Evolutionary conservation across 2,113 vertebrate genomes (phyloP), one percentile per base, ranked within the genome.

Genomic region (Pipa parva): DNA sequence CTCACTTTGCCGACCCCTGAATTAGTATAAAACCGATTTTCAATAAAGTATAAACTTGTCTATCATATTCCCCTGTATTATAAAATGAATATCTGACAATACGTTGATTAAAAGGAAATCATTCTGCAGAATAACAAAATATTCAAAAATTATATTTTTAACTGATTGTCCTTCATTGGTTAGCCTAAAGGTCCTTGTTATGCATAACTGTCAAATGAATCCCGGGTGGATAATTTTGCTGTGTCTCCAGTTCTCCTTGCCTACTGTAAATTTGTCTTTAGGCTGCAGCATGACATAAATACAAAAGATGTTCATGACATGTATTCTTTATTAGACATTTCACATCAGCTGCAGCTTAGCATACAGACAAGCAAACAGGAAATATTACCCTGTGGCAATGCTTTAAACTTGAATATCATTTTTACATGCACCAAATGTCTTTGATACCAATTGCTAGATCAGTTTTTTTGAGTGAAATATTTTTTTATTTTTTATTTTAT

Each of bases 141-240:
- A 11, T 55, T 54, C 63, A 42, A 15, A n/a, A 55, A 56, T 31
- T 65, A 36, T 56, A 36, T 46, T 36, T 56, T 15, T 36, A 45
- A 37, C 56, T 51, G 27, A 36, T 17, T 56, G 54, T 56, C 24
- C 37, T 25, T 29, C 50, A 45, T 56, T 17, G 24, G 55, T 46
- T 46, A 28, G 25, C 51, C 37, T 28, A 42, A 39, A 65, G 33
- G 33, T 28, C 39, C 26, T 64, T 33, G 33, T 33, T 55, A 21
- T 27, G 50, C 51, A 45, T 56, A 65, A 45, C 10, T 11, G 36
- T 54, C 49, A 54, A 54, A 52, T 63, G 52, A 64, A 50, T 45
- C 1, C 13, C 9, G 36, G 25, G 12, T 54, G 31, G 52, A 50
- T 51, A 27, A n/a, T 36, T 42, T 21, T 36, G 63, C 18, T 12